These are phyloP conservation scores for Bovichtus variegatus DNA, from an alignment of 2,797 vertebrate species.

Conservation along the genomic window DNA sequence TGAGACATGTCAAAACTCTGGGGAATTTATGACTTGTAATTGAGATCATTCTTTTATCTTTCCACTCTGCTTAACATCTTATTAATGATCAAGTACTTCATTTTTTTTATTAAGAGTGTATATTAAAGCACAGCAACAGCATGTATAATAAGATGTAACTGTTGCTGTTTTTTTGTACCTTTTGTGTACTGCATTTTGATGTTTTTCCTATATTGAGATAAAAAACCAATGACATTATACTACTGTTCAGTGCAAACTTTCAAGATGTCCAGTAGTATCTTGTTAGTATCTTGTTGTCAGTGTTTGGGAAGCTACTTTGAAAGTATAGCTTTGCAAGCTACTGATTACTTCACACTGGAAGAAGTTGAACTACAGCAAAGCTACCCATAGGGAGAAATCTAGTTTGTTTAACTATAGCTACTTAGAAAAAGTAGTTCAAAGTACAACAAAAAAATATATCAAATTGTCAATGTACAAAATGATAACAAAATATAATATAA, in stretches of 20 bases:
- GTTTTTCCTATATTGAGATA: neutral
- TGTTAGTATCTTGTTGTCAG: no score
- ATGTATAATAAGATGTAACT: neutral
- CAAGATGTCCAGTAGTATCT: neutral
- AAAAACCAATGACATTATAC: neutral
- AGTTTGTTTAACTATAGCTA: no score
- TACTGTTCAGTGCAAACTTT: neutral
- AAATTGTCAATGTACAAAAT: no score
- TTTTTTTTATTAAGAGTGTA: conserved; percentile 20
- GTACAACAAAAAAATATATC: no score
- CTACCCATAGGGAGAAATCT: no score
- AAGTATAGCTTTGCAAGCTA: no score
- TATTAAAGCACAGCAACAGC: neutral
- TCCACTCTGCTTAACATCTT: conserved; percentile 50
- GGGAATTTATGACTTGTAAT: conserved; percentile 62
- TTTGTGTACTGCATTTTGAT: neutral
- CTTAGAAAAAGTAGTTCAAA: no score
- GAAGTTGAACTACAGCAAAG: no score
- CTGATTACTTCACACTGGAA: no score
- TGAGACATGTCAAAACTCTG: conserved; percentile 65
- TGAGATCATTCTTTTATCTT: conserved; percentile 64
- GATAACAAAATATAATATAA: no score
- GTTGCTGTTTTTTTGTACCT: neutral
- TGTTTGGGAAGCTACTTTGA: no score
- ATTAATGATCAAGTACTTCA: conserved; percentile 33